A percentile compares a stretch with the other conserved stretches of the same genome.
These are phyloP conservation scores for Hypotaenidia okinawae DNA, from an alignment of 2,797 vertebrate genomes.

Conservation along the genomic window DNA sequence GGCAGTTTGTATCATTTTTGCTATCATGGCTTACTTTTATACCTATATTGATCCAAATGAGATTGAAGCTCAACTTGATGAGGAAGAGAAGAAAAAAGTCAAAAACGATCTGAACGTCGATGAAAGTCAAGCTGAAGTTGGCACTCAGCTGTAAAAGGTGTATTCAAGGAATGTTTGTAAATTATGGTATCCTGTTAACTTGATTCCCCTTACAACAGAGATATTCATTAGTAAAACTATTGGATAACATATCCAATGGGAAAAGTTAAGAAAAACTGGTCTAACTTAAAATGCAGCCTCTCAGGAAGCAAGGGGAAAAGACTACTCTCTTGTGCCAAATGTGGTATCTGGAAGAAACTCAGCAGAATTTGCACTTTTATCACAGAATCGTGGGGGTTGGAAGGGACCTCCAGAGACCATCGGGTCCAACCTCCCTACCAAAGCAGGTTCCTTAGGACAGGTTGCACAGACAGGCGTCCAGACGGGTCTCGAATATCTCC, in stretches of 20 bases:
- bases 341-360: neutral
- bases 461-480: too few relatives aligned
- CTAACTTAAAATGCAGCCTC: neutral
- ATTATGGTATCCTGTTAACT: neutral
- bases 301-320: neutral
- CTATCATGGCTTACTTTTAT: slow-evolving; percentile 92
- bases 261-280: neutral
- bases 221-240: too few relatives aligned
- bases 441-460: too few relatives aligned
- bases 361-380: slow-evolving; percentile 62
- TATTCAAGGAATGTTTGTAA: slow-evolving; percentile 5
- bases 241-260: neutral
- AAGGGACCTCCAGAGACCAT: too few relatives aligned
- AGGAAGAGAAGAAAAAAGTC: slow-evolving; percentile 46
- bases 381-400: too few relatives aligned
- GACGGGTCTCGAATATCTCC: too few relatives aligned
- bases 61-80: slow-evolving; percentile 85
- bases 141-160: slow-evolving; percentile 59
- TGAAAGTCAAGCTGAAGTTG: neutral
- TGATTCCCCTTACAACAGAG: too few relatives aligned
- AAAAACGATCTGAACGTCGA: neutral
- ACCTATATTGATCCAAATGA: slow-evolving; percentile 89
- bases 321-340: neutral
- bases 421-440: too few relatives aligned
- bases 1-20: slow-evolving; percentile 89